These are phyloP conservation scores for Unio delphinus DNA, from an alignment of 2,888 invertebrate species.

Conservation along the genomic window DNA sequence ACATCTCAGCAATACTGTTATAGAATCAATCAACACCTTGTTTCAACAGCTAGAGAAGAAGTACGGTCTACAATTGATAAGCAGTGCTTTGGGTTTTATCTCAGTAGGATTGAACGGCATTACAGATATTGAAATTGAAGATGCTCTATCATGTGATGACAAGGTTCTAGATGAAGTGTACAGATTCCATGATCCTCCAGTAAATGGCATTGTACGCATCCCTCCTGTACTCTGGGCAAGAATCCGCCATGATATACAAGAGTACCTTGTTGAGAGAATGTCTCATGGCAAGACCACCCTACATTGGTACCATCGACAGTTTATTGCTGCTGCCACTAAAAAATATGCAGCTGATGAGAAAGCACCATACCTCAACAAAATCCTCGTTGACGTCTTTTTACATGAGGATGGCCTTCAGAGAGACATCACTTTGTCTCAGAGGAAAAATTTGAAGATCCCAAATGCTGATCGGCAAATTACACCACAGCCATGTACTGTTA, in stretches of 20 bases:
- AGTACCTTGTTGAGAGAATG: conserved; percentile 62
- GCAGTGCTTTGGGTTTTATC: conserved; percentile 59
- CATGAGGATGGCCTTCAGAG: conserved; percentile 51
- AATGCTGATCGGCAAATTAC: conserved; percentile 65
- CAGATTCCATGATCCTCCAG: conserved; percentile 67
- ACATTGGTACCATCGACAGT: conserved; percentile 68
- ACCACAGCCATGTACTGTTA: conserved; percentile 45
- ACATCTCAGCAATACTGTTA: conserved; percentile 45
- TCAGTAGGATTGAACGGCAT: conserved; percentile 63
- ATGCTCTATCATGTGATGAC: conserved; percentile 66
- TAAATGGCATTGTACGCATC: conserved; percentile 60
- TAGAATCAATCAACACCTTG: conserved; percentile 53
- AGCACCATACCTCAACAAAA: conserved; percentile 45
- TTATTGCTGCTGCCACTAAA: conserved; percentile 57
- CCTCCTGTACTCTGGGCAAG: conserved; percentile 65
- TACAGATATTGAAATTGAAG: conserved; percentile 66
- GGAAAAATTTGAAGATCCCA: conserved; percentile 49
- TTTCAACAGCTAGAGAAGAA: conserved; percentile 60
- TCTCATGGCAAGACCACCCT: conserved; percentile 61
- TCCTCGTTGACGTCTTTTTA: conserved; percentile 51
- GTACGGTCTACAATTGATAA: conserved; percentile 54
- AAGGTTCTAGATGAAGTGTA: conserved; percentile 64
- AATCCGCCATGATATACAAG: conserved; percentile 57
- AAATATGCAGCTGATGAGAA: conserved; percentile 43
- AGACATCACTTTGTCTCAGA: conserved; percentile 49